These are phyloP conservation scores for Megaceryle torquata DNA, from an alignment of 2,113 vertebrate genomes.

Conservation along the genomic window DNA sequence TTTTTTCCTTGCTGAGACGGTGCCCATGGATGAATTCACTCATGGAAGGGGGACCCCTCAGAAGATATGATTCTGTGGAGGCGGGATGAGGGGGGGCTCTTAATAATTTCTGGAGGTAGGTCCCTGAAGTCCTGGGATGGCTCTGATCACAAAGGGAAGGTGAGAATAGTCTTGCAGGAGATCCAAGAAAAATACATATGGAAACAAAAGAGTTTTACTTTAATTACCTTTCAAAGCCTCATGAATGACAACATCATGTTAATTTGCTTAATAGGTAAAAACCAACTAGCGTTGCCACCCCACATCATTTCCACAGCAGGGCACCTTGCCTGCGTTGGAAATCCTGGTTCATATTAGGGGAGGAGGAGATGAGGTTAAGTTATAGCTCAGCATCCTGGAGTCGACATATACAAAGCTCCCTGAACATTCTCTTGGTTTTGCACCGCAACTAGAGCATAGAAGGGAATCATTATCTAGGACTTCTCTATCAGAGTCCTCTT, in stretches of 20 bases:
- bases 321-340: conserved; percentile 40
- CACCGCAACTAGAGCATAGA: conserved; percentile 36
- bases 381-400: not conserved
- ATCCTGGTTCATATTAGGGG: conserved; percentile 2
- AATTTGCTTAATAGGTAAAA: conserved; percentile 59
- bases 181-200: conserved; percentile 84
- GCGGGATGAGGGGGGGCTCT: conserved; percentile 77
- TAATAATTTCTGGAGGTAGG: conserved; percentile 82
- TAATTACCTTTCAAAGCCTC: conserved; percentile 80
- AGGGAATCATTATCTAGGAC: conserved; percentile 32
- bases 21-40: conserved; percentile 82
- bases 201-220: conserved; percentile 85
- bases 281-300: conserved; percentile 20
- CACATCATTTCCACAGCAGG: conserved; percentile 44
- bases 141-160: conserved; percentile 87
- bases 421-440: not conserved
- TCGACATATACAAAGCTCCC: not conserved
- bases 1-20: conserved; percentile 84
- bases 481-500: conserved; percentile 29
- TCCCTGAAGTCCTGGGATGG: conserved; percentile 84
- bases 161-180: conserved; percentile 86
- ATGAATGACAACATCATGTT: conserved; percentile 70
- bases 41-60: conserved; percentile 81
- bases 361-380: conserved; percentile 35
- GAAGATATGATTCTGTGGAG: conserved; percentile 82